Evolutionary conservation across 2,113 vertebrate genomes (phyloP), one percentile per base, ranked within the genome.

Genomic region (Gambusia holbrooki): DNA sequence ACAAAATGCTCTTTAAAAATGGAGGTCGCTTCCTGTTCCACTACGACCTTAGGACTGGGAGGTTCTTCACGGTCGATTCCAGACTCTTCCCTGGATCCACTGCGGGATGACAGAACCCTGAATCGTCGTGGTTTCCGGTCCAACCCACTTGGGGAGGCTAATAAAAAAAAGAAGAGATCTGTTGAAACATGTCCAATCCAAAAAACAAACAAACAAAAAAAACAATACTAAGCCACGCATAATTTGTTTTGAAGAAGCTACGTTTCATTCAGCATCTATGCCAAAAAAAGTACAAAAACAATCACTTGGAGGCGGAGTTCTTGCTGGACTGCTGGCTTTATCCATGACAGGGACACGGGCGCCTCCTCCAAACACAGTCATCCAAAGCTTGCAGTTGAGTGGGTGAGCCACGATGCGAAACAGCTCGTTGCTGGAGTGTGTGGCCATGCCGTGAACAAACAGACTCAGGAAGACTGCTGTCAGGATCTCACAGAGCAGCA

Each of bases 401-500:
- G 97, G 96, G 90, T 99, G 98, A 71, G 96, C 96, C 79, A 96
- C 91, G 71, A 97, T 96, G 82, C 96, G 96, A 84, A 96, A 98
- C 15, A 99, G 91, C 83, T 98, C 96, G 62, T 96, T 96, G 92
- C 96, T 96, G 73, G 97, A 97, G 95, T 99, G 97, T 62, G 96
- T 99, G 89, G 97, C 97, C 84, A 99, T 92, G 79, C 97, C 98
- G 84, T 98, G 97, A 81, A 96, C 96, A 89, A 99, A 98, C 14
- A 99, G 94, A 87, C 97, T 97, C 84, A 99, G 95, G 92, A 96
- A 99, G 32, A 99, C 96, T 0, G 97, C 97, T 58, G 97, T 97
- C 73, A 99, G 93, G 93, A 97, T 96, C 94, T 99, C 98, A 84
- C 97, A 98, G 35, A 99, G 96, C 66, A 99, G 91, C 89, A 99